These are phyloP conservation scores for Mesorhabditis sp. DNA, from an alignment of 2,888 invertebrate species.

Conservation along the genomic window DNA sequence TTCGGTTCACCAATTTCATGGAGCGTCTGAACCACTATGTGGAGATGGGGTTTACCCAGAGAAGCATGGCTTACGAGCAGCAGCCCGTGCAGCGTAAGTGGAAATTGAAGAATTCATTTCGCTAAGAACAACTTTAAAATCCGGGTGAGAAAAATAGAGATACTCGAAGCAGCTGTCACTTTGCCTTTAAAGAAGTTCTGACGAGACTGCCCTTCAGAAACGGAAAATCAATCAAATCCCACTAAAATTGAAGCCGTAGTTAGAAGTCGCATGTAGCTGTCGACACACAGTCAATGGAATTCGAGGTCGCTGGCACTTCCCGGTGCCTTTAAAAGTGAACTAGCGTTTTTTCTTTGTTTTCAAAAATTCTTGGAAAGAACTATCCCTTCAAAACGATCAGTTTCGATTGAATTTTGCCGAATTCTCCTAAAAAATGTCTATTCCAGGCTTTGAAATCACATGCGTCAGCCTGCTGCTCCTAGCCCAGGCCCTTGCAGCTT, in stretches of 20 bases:
- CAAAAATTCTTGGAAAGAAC: neutral
- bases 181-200: neutral
- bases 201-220: neutral
- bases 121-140: too few relatives aligned
- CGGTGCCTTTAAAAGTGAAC: too few relatives aligned
- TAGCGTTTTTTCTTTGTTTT: conserved; percentile 6
- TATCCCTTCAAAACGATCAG: too few relatives aligned
- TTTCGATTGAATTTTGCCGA: too few relatives aligned
- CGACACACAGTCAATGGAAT: too few relatives aligned
- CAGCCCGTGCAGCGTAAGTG: conserved; percentile 23
- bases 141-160: too few relatives aligned
- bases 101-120: neutral
- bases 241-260: too few relatives aligned
- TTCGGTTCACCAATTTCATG: conserved; percentile 26
- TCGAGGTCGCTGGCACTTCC: too few relatives aligned
- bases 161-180: neutral
- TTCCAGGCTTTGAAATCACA: conserved; percentile 29
- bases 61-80: conserved; percentile 24
- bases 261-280: too few relatives aligned
- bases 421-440: too few relatives aligned
- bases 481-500: conserved; percentile 17
- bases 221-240: too few relatives aligned
- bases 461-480: conserved; percentile 20
- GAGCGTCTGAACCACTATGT: conserved; percentile 24
- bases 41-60: conserved; percentile 10